Evolutionary conservation across 2,113 vertebrate species (phyloP).

Genomic region (Galbula dea): DNA sequence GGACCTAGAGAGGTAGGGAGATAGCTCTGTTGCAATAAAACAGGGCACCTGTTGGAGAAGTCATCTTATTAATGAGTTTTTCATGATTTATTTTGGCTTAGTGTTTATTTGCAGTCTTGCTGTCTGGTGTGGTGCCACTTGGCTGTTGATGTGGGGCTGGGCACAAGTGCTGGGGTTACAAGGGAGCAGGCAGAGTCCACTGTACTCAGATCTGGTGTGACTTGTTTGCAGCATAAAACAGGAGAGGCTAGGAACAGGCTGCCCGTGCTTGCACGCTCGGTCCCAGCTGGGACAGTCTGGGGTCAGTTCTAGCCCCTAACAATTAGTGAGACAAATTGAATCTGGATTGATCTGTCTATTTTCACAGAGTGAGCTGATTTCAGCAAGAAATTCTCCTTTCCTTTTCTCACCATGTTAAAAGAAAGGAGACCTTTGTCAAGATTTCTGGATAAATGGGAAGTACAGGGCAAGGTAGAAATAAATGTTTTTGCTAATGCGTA

Average conservation of each 20-base stretch:
- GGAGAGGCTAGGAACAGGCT: not conserved
- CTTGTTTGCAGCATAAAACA: not conserved
- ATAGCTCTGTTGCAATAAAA: not conserved
- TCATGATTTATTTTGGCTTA: not conserved
- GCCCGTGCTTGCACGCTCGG: rapidly evolving
- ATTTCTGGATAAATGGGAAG: conserved; percentile 15
- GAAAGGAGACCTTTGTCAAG: conserved; percentile 18
- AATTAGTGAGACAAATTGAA: conserved; percentile 19
- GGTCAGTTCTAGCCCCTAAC: conserved; percentile 12
- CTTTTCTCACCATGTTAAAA: not conserved
- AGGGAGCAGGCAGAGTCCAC: not conserved
- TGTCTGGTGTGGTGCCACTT: not conserved
- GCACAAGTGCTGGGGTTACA: not conserved
- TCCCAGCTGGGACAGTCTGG: not conserved
- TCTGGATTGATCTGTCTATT: conserved; percentile 4
- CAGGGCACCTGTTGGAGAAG: not conserved
- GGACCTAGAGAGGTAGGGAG: not conserved
- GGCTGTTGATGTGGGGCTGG: rapidly evolving
- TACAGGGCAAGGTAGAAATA: not conserved
- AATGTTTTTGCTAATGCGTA: not conserved
- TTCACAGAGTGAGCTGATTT: not conserved
- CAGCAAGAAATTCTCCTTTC: conserved; percentile 25
- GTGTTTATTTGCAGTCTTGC: not conserved
- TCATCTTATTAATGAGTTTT: not conserved
- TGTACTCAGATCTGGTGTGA: not conserved